Percentiles rank a stretch among this genome's conserved stretches.
Conservation (phyloP, 2,888 invertebrate genomes). For the Altica lythri region DNA sequence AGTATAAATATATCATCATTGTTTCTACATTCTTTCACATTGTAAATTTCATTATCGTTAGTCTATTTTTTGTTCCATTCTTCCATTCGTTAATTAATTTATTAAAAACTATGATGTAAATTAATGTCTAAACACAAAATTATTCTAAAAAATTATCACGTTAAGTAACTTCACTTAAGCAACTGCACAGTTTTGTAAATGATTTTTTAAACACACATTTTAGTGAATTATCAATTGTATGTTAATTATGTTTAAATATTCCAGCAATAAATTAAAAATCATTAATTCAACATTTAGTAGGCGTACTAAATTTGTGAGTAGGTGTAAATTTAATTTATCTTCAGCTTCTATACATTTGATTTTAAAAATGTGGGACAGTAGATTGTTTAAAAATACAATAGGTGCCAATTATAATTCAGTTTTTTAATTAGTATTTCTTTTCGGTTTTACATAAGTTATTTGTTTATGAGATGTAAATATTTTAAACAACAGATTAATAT, state of each 20-base stretch:
- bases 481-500: slow-evolving; percentile 7
- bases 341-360: slow-evolving; percentile 19
- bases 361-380: slow-evolving; percentile 21
- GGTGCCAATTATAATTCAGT: slow-evolving; percentile 9
- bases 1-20: too few relatives aligned
- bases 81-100: too few relatives aligned
- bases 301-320: slow-evolving; percentile 31
- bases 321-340: slow-evolving; percentile 32
- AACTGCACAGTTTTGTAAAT: slow-evolving; percentile 23
- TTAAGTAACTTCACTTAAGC: slow-evolving; percentile 7
- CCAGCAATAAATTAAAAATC: slow-evolving; percentile 35
- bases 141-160: slow-evolving; percentile 14
- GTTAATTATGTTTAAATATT: slow-evolving; percentile 35
- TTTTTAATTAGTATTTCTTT: slow-evolving; percentile 6
- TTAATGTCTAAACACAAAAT: slow-evolving; percentile 10
- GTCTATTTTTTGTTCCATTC: too few relatives aligned
- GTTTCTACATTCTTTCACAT: too few relatives aligned
- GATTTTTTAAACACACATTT: slow-evolving; percentile 28
- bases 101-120: too few relatives aligned
- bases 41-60: too few relatives aligned
- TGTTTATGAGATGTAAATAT: neutral
- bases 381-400: slow-evolving; percentile 17
- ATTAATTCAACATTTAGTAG: slow-evolving; percentile 26
- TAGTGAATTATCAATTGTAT: slow-evolving; percentile 35
- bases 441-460: neutral